A percentile compares a stretch with the other conserved stretches of the same genome.
These are phyloP conservation scores for Pristionchus mayeri DNA, from an alignment of 2,888 invertebrate genomes.

Conservation along the genomic window DNA sequence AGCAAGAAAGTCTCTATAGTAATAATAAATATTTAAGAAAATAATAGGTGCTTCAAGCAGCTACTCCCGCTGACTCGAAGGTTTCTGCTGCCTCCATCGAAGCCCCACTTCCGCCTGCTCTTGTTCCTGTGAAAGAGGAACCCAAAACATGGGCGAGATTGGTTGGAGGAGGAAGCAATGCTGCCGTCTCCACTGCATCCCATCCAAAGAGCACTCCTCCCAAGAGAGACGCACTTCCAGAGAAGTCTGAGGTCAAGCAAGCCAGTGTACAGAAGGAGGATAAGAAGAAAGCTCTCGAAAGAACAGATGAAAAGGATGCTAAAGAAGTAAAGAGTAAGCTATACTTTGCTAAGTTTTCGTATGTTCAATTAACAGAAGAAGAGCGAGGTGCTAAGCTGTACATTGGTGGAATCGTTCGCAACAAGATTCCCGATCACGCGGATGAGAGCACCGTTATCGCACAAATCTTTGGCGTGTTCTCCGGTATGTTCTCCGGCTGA, in stretches of 20 bases:
- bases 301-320: neutral
- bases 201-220: neutral
- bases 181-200: neutral
- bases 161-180: constrained; percentile 27
- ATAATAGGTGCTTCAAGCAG: neutral
- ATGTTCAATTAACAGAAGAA: neutral
- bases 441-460: constrained; percentile 34
- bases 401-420: constrained; percentile 49
- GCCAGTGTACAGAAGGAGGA: neutral
- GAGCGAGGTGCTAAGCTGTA: constrained; percentile 47
- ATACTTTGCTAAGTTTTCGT: too few species aligned
- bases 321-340: neutral
- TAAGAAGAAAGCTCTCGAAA: neutral
- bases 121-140: neutral
- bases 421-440: constrained; percentile 30
- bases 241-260: neutral
- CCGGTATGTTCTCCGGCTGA: neutral
- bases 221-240: neutral
- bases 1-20: neutral
- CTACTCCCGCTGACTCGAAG: neutral
- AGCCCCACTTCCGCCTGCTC: too few species aligned
- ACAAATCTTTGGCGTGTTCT: constrained; percentile 31
- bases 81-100: neutral
- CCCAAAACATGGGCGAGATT: constrained; percentile 40
- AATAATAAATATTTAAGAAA: neutral